phyloP scores from a whole-genome alignment of 2,888 invertebrate species.

The Pinctada fucata region DNA sequence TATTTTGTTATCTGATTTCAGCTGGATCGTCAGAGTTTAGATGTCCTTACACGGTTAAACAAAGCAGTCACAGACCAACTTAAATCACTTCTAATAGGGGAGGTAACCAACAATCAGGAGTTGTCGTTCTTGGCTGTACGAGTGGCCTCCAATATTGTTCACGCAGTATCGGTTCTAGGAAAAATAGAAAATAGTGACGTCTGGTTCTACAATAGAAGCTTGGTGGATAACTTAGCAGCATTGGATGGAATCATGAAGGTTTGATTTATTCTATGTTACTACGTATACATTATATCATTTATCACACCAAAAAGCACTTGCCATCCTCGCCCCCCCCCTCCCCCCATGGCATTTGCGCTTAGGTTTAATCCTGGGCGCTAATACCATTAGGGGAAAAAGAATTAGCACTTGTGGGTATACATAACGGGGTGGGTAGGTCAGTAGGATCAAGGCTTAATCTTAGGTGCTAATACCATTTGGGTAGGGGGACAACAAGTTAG shows the following conservation, averaged over 20 bases:
- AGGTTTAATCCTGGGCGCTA: no score
- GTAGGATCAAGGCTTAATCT: no score
- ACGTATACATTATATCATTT: no score
- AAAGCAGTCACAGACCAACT: background rate
- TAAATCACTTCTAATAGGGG: background rate
- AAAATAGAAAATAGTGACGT: background rate
- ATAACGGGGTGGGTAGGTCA: no score
- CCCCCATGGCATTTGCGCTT: no score
- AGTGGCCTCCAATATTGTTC: background rate
- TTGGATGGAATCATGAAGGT: background rate
- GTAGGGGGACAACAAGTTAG: no score
- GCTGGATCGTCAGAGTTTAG: background rate
- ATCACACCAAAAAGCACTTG: no score
- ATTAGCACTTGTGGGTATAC: no score
- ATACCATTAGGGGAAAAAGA: no score
- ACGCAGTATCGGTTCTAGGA: background rate
- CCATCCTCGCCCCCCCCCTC: no score
- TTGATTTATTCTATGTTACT: background rate
- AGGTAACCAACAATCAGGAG: background rate
- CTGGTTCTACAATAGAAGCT: background rate
- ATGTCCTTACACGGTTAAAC: background rate
- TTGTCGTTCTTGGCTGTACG: conserved; percentile 1
- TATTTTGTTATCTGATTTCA: background rate
- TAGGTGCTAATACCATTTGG: no score
- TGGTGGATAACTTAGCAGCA: background rate